Conservation (phyloP, 1,140 invertebrate genomes). For the Tribolium castaneum region DNA sequence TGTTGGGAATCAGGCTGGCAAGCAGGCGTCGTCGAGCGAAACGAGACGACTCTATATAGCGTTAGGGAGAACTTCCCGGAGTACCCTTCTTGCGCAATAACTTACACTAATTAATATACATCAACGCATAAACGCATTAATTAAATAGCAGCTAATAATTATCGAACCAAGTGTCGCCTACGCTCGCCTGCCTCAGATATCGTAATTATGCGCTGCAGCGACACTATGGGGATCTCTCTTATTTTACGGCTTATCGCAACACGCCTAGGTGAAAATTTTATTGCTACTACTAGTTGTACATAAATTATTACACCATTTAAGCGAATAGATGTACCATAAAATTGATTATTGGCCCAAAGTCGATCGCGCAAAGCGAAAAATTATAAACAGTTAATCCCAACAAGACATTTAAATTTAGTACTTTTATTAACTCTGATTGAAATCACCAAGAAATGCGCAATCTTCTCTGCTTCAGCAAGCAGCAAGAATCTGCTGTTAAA, state of each 20-base stretch:
- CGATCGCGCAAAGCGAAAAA: background rate
- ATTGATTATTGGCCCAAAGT: background rate
- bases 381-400: background rate
- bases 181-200: constrained; percentile 25
- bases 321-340: background rate
- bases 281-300: background rate
- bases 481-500: background rate
- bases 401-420: background rate
- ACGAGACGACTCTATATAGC: constrained; percentile 6
- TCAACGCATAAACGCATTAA: constrained; percentile 63
- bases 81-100: constrained; percentile 55
- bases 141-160: constrained; percentile 61
- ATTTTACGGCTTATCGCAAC: constrained; percentile 25
- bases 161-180: constrained; percentile 60
- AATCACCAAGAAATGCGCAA: background rate
- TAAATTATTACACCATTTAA: constrained; percentile 11
- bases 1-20: constrained; percentile 41
- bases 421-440: background rate
- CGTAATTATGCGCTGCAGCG: constrained; percentile 11
- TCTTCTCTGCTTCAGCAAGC: background rate
- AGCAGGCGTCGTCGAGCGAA: constrained; percentile 31
- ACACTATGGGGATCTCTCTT: constrained; percentile 25
- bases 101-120: constrained; percentile 63
- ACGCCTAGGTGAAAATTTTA: constrained; percentile 20
- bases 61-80: constrained; percentile 19